phyloP scores from a whole-genome alignment of 2,888 invertebrate species.

The Sphecodes monilicornis region DNA sequence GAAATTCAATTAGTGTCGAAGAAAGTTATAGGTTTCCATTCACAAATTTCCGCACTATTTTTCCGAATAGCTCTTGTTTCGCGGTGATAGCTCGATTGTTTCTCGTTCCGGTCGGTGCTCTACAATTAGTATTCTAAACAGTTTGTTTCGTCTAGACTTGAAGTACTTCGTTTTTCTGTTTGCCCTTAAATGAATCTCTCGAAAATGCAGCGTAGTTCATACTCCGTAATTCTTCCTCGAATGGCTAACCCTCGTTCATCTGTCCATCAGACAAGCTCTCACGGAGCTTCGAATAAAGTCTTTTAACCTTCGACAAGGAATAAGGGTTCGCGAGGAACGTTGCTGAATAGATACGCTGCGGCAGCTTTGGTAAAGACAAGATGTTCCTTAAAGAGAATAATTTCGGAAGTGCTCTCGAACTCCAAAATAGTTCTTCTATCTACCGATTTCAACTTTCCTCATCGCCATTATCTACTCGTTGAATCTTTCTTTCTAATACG shows the following conservation, averaged over 20 bases:
- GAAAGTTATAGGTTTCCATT: not conserved
- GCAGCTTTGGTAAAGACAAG: not conserved
- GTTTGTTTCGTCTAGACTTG: not conserved
- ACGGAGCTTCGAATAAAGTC: slow-evolving; percentile 14
- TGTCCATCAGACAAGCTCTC: slow-evolving; percentile 32
- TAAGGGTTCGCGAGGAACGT: not conserved
- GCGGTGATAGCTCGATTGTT: not conserved
- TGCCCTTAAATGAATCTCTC: slow-evolving; percentile 9
- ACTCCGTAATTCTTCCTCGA: slow-evolving; percentile 43
- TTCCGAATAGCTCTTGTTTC: not conserved
- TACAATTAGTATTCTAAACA: not conserved
- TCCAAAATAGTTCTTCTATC: not conserved
- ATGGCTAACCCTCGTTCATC: slow-evolving; percentile 30
- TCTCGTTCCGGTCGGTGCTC: not conserved
- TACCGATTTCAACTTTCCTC: slow-evolving; percentile 2
- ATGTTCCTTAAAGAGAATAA: not conserved
- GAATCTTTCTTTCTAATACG: not conserved
- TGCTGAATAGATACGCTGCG: not conserved
- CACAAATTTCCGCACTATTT: not conserved
- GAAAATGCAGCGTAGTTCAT: slow-evolving; percentile 26
- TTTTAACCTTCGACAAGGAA: slow-evolving; percentile 14
- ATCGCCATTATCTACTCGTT: not conserved
- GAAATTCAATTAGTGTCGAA: too few relatives aligned
- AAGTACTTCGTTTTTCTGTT: not conserved
- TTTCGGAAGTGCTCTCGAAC: slow-evolving; percentile 8